Conservation (phyloP, 2,797 vertebrate genomes). For the Balearica regulorum region DNA sequence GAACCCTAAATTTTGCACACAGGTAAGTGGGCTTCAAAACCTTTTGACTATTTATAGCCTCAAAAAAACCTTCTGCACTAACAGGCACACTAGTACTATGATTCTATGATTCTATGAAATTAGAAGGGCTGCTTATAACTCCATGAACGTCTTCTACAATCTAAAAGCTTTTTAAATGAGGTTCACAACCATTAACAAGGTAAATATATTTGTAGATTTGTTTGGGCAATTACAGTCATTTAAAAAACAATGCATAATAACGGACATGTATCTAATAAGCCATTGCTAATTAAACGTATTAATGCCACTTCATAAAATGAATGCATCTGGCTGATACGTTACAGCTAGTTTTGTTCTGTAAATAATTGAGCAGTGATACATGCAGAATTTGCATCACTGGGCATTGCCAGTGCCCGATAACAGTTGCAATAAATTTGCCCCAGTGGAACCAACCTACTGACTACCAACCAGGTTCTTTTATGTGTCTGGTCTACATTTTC, state of each 20-base stretch:
- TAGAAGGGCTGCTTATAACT: background rate
- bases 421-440: background rate
- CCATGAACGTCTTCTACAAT: background rate
- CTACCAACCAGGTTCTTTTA: background rate
- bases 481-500: background rate
- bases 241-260: constrained; percentile 47
- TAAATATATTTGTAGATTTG: constrained; percentile 37
- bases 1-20: background rate
- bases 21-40: background rate
- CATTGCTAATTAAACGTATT: constrained; percentile 36
- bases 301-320: background rate
- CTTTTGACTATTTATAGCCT: background rate
- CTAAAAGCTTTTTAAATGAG: constrained; percentile 38
- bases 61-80: background rate
- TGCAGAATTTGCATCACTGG: background rate
- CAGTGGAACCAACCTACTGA: background rate
- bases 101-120: background rate
- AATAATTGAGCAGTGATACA: background rate
- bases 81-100: background rate
- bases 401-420: background rate
- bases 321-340: background rate
- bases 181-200: background rate
- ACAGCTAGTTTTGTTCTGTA: background rate
- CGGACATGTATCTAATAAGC: constrained; percentile 4
- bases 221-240: constrained; percentile 55